Percentiles rank a stretch among this genome's conserved stretches.
Evolutionary conservation across 1,140 invertebrate genomes (phyloP).

Genomic region (Drosophila rhopaloa): DNA sequence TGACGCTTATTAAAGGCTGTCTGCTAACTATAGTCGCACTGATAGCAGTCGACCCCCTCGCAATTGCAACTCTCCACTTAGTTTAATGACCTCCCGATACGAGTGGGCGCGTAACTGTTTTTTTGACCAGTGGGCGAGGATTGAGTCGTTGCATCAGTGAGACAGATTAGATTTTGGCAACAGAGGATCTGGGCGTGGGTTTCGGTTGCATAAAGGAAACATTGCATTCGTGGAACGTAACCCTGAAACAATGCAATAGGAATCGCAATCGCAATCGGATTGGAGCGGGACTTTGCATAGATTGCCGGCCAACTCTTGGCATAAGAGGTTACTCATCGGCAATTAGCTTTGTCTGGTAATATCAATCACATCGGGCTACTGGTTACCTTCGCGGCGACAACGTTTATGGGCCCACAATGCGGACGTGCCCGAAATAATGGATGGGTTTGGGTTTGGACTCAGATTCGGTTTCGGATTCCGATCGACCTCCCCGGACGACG

Average conservation of each 20-base stretch:
- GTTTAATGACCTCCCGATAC: constrained; percentile 13
- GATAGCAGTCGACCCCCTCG: constrained; percentile 13
- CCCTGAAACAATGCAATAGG: constrained; percentile 32
- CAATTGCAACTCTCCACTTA: constrained; percentile 10
- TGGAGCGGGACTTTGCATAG: constrained; percentile 23
- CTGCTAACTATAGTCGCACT: constrained; percentile 2
- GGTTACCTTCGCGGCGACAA: constrained; percentile 58
- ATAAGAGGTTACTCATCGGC: constrained; percentile 40
- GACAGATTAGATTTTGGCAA: constrained; percentile 18
- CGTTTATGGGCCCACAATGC: constrained; percentile 62
- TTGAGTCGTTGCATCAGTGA: constrained; percentile 3
- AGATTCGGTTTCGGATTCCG: not conserved
- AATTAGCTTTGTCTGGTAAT: constrained; percentile 30
- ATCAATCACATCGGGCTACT: constrained; percentile 40
- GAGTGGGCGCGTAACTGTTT: constrained; percentile 4
- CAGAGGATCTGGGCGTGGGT: not conserved
- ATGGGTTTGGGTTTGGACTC: constrained; percentile 14
- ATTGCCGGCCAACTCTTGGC: constrained; percentile 38
- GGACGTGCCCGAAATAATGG: constrained; percentile 58
- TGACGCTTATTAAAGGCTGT: not conserved
- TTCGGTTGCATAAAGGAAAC: constrained; percentile 43
- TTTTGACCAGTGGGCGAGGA: constrained; percentile 13
- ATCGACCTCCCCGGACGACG: constrained; percentile 35
- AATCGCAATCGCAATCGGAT: constrained; percentile 35
- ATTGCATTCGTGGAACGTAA: constrained; percentile 16